Evolutionary conservation across 1,140 invertebrate genomes (phyloP).

Genomic region (Bombus pascuorum): DNA sequence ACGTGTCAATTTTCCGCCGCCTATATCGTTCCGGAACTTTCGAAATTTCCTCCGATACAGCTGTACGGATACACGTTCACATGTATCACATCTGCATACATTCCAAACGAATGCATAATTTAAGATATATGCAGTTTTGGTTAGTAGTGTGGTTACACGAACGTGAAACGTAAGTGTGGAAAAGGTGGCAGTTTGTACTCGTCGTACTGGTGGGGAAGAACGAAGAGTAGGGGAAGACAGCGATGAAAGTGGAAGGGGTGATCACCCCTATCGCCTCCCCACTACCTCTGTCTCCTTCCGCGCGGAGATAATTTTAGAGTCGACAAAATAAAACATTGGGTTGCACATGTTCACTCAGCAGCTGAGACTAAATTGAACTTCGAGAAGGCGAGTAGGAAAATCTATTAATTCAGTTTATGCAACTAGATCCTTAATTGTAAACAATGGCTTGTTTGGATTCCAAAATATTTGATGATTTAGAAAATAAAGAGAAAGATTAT

Average conservation of each 20-base stretch:
- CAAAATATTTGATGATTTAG: neutral
- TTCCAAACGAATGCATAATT: conserved; percentile 55
- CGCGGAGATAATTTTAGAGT: conserved; percentile 64
- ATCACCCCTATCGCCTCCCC: neutral
- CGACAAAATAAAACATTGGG: conserved; percentile 56
- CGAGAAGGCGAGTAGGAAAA: neutral
- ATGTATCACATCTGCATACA: neutral
- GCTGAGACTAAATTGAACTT: conserved; percentile 17
- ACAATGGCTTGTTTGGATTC: neutral
- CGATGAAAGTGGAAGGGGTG: conserved; percentile 20
- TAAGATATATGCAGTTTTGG: conserved; percentile 30
- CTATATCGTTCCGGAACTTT: neutral
- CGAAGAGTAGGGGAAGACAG: neutral
- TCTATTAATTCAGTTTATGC: too few relatives aligned
- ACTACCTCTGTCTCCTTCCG: neutral
- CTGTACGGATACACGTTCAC: too few relatives aligned
- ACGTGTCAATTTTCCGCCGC: conserved; percentile 27
- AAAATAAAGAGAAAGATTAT: neutral
- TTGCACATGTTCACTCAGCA: conserved; percentile 52
- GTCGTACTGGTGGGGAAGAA: neutral
- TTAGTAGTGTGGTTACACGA: neutral
- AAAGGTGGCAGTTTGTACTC: neutral
- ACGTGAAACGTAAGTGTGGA: conserved; percentile 11
- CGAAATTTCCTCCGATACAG: conserved; percentile 6
- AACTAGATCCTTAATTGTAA: too few relatives aligned